phyloP scores from a whole-genome alignment of 2,888 invertebrate genomes.

The Protophormia terraenovae region DNA sequence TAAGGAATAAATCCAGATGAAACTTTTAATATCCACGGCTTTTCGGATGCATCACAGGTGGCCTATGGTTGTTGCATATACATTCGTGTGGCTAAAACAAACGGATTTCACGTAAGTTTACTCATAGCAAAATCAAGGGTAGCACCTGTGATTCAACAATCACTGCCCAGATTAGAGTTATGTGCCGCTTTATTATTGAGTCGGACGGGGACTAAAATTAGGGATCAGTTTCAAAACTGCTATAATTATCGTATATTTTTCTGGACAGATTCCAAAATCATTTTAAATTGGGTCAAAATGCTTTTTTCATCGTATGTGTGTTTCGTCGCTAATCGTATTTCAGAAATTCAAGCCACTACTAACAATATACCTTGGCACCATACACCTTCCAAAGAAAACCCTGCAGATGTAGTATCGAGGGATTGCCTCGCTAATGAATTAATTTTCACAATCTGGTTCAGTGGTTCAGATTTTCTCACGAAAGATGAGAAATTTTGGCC shows the following conservation, averaged over 20 bases:
- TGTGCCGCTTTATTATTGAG: background rate
- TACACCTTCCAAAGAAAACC: background rate
- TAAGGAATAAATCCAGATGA: background rate
- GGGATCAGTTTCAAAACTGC: background rate
- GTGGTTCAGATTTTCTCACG: background rate
- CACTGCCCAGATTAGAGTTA: background rate
- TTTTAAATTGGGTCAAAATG: background rate
- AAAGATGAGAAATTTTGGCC: background rate
- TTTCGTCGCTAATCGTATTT: too few relatives aligned
- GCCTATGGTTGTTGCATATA: background rate
- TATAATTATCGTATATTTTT: constrained; percentile 13
- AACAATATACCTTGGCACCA: background rate
- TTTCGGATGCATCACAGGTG: background rate
- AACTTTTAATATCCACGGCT: constrained; percentile 10
- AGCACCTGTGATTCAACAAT: background rate
- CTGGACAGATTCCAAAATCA: constrained; percentile 55
- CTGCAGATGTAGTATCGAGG: background rate
- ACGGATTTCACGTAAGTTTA: background rate
- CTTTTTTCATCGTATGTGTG: too few relatives aligned
- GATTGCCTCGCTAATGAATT: background rate
- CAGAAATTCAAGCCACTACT: too few relatives aligned
- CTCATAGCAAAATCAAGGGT: background rate
- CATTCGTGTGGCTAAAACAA: background rate
- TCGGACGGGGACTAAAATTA: constrained; percentile 21
- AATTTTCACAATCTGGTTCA: background rate